A percentile compares a stretch with the other conserved stretches of the same genome.
Conservation (phyloP, 2,888 invertebrate genomes). For the Temnothorax ravouxi region DNA sequence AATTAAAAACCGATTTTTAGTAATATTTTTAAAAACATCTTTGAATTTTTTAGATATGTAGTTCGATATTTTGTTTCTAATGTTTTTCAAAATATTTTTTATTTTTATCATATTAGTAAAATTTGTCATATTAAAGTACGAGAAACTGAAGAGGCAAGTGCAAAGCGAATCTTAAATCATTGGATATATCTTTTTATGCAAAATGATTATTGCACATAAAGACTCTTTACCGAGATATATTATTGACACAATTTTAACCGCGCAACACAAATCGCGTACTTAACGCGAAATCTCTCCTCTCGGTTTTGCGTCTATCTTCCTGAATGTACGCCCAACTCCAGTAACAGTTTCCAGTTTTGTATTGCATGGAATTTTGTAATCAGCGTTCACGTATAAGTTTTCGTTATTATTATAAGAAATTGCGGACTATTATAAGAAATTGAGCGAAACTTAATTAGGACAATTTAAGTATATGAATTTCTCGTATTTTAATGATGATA, state of each 20-base stretch:
- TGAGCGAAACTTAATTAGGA: neutral
- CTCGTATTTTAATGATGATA: neutral
- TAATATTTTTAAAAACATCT: neutral
- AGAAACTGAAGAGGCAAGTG: neutral
- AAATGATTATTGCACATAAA: neutral
- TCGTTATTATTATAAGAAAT: neutral
- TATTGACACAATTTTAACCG: neutral
- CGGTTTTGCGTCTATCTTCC: neutral
- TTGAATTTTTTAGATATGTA: neutral
- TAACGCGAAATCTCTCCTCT: neutral
- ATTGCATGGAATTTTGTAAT: neutral
- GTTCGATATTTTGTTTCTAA: neutral
- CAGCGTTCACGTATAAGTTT: neutral
- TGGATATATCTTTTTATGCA: neutral
- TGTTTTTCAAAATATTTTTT: neutral
- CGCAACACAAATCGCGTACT: neutral
- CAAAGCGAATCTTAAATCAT: neutral
- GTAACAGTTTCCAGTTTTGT: neutral
- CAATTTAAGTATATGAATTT: too few relatives aligned
- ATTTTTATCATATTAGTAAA: neutral
- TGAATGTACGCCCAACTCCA: neutral
- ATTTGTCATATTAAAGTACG: neutral
- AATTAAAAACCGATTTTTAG: neutral
- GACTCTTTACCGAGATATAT: neutral
- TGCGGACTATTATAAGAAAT: neutral